Base-by-base conservation (phyloP, 2,113 vertebrate genomes). In the Rhinoptilus africanus region DNA sequence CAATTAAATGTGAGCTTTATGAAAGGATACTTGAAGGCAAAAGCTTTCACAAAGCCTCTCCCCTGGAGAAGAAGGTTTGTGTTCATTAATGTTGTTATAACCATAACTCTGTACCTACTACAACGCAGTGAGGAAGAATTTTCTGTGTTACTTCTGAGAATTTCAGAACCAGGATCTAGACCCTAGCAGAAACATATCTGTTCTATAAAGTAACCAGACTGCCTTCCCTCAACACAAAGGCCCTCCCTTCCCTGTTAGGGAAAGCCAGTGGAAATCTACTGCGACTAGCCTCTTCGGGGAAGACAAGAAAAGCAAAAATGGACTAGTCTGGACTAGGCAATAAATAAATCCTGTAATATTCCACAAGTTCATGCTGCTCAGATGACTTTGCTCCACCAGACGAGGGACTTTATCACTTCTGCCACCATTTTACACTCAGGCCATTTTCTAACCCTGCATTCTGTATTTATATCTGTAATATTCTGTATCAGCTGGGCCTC, bases 131-230 rank as follows among this genome's bases (percentile, higher is more conserved):
- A 47, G n/a, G 9, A 86, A 81, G 14, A 84, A 32, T 12, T 34
- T 82, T 50, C 34, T 37, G 34, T 32, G 21, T 64, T 79, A 74
- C 41, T 34, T 24, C n/a, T 22, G 13, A 22, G 21, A 39, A 64
- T 35, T 87, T 43, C 63, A 72, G 45, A 72, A 81, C 35, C 39
- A 26, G 17, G 45, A 63, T 22, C 68, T 5, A 80, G 41, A 92
- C 5, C 18, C 8, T 32, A 35, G 30, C 34, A 81, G n/a, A 81
- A 93, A 56, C 0, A 0, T 7, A 22, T 2, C 0, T 4, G 6
- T n/a, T 63, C 34, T 34, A 26, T 43, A 30, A 54, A 28, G n/a
- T 9, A n/a, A 50, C 10, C 27, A 66, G 16, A 69, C 9, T 39
- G 39, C 20, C 24, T 59, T 80, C 30, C 47, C 45, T 60, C 41